These are phyloP conservation scores for Paraescarpia echinospica DNA, from an alignment of 1,140 invertebrate species.

Conservation along the genomic window DNA sequence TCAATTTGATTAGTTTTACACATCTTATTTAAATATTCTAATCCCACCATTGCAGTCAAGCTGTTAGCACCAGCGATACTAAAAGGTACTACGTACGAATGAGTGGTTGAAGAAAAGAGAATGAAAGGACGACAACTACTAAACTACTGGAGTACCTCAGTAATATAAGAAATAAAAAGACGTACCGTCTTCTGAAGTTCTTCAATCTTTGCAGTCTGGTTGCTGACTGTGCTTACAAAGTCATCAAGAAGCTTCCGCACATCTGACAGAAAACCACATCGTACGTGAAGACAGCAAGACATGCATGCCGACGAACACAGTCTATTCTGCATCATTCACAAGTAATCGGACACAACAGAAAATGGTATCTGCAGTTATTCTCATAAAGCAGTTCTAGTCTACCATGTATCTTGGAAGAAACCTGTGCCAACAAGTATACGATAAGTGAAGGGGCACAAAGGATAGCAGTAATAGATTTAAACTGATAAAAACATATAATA, in stretches of 20 bases:
- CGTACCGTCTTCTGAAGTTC: neutral
- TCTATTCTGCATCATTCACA: neutral
- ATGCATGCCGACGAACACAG: neutral
- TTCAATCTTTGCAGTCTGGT: neutral
- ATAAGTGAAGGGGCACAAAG: too few relatives aligned
- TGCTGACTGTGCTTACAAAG: neutral
- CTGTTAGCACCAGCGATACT: too few relatives aligned
- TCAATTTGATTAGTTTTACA: too few relatives aligned
- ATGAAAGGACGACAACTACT: too few relatives aligned
- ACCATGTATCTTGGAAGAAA: neutral
- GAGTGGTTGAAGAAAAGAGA: too few relatives aligned
- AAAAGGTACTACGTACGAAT: too few relatives aligned
- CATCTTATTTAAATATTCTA: too few relatives aligned
- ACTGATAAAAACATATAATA: too few relatives aligned
- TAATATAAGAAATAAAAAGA: neutral
- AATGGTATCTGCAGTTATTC: neutral
- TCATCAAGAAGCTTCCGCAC: neutral
- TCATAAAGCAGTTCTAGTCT: neutral
- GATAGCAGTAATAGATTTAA: too few relatives aligned
- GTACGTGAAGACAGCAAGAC: neutral
- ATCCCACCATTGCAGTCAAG: too few relatives aligned
- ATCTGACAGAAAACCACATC: slow-evolving; percentile 22
- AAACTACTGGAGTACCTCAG: neutral
- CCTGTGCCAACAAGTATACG: too few relatives aligned
- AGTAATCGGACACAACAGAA: neutral